Percentiles rank a stretch among this genome's conserved stretches.
phyloP scores from a whole-genome alignment of 1,140 invertebrate species.

The Monomorium pharaonis region DNA sequence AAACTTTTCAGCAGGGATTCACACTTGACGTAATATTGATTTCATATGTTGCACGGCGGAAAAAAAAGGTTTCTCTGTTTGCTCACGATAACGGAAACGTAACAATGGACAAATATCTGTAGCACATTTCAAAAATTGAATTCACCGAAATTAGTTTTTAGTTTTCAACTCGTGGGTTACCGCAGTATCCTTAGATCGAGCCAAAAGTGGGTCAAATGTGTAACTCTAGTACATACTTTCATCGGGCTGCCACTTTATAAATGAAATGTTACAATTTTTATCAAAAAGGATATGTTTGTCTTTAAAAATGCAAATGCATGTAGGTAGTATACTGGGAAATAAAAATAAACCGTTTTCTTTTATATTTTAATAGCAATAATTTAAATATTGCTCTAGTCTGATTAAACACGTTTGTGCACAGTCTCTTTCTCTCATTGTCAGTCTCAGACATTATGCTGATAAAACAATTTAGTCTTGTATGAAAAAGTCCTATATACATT shows the following conservation, averaged over 20 bases:
- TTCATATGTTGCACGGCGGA: background rate
- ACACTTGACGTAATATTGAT: slow-evolving; percentile 1
- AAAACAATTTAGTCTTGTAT: background rate
- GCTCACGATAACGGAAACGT: background rate
- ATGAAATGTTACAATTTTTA: background rate
- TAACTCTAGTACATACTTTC: background rate
- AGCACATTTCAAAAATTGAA: background rate
- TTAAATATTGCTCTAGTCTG: background rate
- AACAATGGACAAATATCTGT: background rate
- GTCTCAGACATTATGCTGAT: background rate
- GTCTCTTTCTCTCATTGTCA: too few species aligned
- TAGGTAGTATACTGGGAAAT: background rate
- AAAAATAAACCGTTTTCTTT: background rate
- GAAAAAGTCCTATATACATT: background rate
- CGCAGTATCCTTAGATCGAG: background rate
- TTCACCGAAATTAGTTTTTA: background rate
- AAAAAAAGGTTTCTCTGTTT: background rate
- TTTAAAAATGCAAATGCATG: background rate
- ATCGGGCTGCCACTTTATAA: background rate
- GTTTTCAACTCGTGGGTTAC: background rate
- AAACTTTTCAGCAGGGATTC: slow-evolving; percentile 33
- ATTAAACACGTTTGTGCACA: background rate
- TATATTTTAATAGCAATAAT: too few species aligned
- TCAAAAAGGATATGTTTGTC: background rate
- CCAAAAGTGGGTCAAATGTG: slow-evolving; percentile 23